Conservation (phyloP, 1,140 invertebrate genomes). For the Brachionus plicatilis region DNA sequence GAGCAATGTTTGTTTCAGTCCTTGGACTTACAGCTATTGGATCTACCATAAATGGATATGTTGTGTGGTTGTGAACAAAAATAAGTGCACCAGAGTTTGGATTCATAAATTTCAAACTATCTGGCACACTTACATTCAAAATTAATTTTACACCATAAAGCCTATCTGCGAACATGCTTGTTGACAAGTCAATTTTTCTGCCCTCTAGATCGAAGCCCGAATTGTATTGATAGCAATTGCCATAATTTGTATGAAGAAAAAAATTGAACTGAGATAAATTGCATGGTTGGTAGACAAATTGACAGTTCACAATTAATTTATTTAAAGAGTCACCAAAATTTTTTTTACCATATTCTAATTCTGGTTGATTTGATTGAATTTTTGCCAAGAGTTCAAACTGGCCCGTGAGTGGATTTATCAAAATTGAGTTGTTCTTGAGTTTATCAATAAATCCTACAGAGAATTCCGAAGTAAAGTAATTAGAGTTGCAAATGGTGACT, state of each 20-base stretch:
- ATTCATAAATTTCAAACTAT: not conserved
- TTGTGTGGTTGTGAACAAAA: not conserved
- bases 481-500: not conserved
- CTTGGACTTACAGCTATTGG: not conserved
- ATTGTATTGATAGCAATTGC: conserved; percentile 27
- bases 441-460: not conserved
- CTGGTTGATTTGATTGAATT: not conserved
- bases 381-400: not conserved
- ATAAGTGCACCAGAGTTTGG: not conserved
- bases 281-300: not conserved
- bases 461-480: not conserved
- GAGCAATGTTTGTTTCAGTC: conserved; percentile 5
- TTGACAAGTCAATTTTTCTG: not conserved
- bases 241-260: not conserved
- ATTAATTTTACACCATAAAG: not conserved
- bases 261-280: not conserved
- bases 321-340: not conserved
- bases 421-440: not conserved
- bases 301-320: not conserved
- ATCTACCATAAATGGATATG: not conserved
- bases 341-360: not conserved
- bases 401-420: not conserved
- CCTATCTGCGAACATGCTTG: not conserved
- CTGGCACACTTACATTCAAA: not conserved
- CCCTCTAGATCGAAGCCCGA: not conserved